Evolutionary conservation across 2,888 invertebrate species (phyloP).

Genomic region (Odontocolon sp.): DNA sequence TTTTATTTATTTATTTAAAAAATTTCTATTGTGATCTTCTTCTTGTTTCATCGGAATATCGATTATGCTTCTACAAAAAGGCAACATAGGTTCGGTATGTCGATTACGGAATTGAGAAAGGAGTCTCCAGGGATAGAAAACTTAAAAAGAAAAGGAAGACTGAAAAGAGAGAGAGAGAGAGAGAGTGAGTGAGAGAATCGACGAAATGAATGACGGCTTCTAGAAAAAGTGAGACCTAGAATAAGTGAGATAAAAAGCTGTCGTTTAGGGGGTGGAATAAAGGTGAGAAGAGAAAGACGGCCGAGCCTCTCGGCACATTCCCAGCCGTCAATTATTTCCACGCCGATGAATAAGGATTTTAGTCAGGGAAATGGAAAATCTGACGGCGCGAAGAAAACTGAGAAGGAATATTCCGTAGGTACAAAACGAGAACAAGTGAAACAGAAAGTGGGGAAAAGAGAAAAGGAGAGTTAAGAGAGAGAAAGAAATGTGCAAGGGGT

Average conservation of each 20-base stretch:
- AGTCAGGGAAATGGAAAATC: slow-evolving; percentile 57
- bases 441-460: not conserved
- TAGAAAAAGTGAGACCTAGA: too few species aligned
- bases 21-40: not conserved
- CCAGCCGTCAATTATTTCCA: slow-evolving; percentile 64
- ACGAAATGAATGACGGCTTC: too few species aligned
- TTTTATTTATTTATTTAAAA: too few species aligned
- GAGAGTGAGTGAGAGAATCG: not conserved
- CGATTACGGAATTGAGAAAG: not conserved
- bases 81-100: not conserved
- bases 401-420: not conserved
- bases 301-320: slow-evolving; percentile 56
- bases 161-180: not conserved
- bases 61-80: not conserved
- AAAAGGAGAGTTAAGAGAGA: slow-evolving; percentile 18
- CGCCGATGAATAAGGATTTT: slow-evolving; percentile 56
- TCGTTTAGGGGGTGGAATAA: not conserved
- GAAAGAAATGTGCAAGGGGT: slow-evolving; percentile 24
- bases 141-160: not conserved
- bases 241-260: slow-evolving; percentile 17
- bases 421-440: not conserved
- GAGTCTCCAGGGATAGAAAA: not conserved
- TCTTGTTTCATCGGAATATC: not conserved
- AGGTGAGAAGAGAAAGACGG: slow-evolving; percentile 30
- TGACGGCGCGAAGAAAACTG: slow-evolving; percentile 47